Evolutionary conservation across 1,140 invertebrate species (phyloP), one percentile per base, ranked within the genome.

Genomic region (Aleiodes sp.): DNA sequence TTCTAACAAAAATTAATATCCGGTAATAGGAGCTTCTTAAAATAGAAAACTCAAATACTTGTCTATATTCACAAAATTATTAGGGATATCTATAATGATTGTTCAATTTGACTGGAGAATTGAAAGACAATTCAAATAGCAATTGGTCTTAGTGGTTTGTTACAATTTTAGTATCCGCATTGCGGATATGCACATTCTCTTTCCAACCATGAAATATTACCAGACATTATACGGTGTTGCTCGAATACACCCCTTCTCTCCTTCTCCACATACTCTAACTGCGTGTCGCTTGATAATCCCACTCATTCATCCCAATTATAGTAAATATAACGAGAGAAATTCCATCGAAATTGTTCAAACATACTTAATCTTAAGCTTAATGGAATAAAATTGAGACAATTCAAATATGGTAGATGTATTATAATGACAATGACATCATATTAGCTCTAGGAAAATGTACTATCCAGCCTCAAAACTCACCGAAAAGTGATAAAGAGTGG

Each of bases 91-190:
- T n/a, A 21, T 56, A 19, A 56, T 26, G 21, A 16, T 10, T 10
- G 31, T 35, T 35, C 31, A 35, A 35, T 35, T 46, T 19, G 41
- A 46, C 41, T 2, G 16, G n/a, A n/a, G 19, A 56, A 28, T 56
- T 56, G 52, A 56, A 21, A 28, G 24, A 28, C 21, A 12, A 56
- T 26, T 56, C 8, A 56, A 56, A 56, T 21, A 16, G 6, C 21
- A n/a, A 61, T 62, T 61, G 33, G 21, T 12, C 26, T 61, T 46
- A 16, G 31, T 21, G 35, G 24, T 46, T 62, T 68, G 60, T 68
- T 46, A 68, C 37, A 61, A 68, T 68, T 66, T 56, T 39, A 62
- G 37, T 68, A 68, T 61, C 66, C 59, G 66, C 66, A 68, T 62
- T 68, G 66, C 66, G 19, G 66, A 68, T 68, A 57, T 39, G 60